Percentiles rank a stretch among this genome's conserved stretches.
These are phyloP conservation scores for Sarcophaga rosellei DNA, from an alignment of 2,888 invertebrate species.

Conservation along the genomic window DNA sequence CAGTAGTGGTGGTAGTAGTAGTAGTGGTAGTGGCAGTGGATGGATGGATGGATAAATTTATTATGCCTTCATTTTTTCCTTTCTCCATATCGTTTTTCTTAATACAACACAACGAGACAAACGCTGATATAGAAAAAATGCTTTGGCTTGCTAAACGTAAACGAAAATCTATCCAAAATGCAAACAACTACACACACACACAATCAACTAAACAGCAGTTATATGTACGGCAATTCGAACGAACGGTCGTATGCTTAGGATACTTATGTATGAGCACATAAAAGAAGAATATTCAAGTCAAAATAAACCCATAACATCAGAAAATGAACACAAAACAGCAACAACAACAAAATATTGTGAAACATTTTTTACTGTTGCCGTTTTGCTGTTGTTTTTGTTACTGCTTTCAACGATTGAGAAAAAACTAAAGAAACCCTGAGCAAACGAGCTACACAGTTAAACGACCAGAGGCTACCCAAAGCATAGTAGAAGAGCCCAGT, in stretches of 20 bases:
- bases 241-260: no score
- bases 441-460: constrained; percentile 20
- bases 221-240: no score
- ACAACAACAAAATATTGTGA: constrained; percentile 30
- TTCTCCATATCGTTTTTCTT: constrained; percentile 27
- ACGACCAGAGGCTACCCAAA: constrained; percentile 18
- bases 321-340: constrained; percentile 18
- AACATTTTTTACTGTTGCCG: constrained; percentile 57
- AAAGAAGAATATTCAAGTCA: constrained; percentile 46
- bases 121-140: constrained; percentile 40
- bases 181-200: no score
- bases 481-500: constrained; percentile 3
- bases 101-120: constrained; percentile 17
- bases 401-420: not conserved
- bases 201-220: not conserved
- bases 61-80: constrained; percentile 32
- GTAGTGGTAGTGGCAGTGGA: not conserved
- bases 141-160: constrained; percentile 7
- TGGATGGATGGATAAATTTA: constrained; percentile 50
- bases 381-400: constrained; percentile 24
- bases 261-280: not conserved
- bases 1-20: constrained; percentile 4
- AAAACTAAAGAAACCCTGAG: not conserved
- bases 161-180: constrained; percentile 8
- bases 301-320: constrained; percentile 17